Percentiles rank a stretch among this genome's conserved stretches.
Conservation (phyloP, 2,113 vertebrate genomes). For the Pluvialis apricaria region DNA sequence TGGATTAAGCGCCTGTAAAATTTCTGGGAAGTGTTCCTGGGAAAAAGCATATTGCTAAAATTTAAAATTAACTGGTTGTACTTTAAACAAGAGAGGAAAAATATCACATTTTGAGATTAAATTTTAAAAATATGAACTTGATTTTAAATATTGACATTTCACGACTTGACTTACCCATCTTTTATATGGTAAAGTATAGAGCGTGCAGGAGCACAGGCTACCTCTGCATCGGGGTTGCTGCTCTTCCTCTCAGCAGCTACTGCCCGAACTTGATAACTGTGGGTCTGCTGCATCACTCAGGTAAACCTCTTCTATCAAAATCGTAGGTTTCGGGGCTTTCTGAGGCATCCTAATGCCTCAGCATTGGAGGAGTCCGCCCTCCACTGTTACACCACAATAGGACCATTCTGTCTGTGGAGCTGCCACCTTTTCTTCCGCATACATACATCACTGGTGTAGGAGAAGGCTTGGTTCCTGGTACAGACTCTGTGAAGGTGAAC, state of each 20-base stretch:
- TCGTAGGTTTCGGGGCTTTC: not conserved
- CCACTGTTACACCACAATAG: not conserved
- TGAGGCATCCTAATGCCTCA: not conserved
- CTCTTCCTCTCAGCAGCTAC: not conserved
- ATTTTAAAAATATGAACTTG: not conserved
- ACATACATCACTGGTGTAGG: fast-evolving
- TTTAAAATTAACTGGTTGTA: not conserved
- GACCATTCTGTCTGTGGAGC: not conserved
- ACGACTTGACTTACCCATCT: not conserved
- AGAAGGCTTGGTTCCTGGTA: not conserved
- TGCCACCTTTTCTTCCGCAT: not conserved
- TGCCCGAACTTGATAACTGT: not conserved
- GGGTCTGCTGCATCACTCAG: not conserved
- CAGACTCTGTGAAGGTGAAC: not conserved
- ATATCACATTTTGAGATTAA: not conserved
- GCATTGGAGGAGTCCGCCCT: not conserved
- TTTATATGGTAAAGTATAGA: not conserved
- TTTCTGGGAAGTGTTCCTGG: not conserved
- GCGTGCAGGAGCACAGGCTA: not conserved
- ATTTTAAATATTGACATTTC: not conserved
- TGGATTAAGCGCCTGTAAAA: not conserved
- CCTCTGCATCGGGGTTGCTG: not conserved
- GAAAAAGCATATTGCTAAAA: not conserved
- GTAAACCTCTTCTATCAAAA: not conserved
- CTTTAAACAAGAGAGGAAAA: not conserved